Evolutionary conservation across 1,140 invertebrate species (phyloP).

Genomic region (Coelopa frigida): DNA sequence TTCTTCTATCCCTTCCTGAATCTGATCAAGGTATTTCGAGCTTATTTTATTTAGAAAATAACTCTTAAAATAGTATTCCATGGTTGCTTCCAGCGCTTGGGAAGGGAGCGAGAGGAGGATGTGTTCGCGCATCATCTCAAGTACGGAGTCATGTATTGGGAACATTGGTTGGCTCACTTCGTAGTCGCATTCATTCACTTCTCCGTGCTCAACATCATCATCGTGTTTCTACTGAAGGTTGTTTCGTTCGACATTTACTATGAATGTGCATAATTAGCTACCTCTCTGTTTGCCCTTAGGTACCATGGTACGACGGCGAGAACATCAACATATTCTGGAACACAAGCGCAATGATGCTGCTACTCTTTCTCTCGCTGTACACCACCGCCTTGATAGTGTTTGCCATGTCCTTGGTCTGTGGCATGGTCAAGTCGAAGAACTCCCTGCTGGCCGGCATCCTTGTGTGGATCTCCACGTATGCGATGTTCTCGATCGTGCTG

Average conservation of each 20-base stretch:
- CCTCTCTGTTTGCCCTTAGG: no score
- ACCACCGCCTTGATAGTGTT: slow-evolving; percentile 22
- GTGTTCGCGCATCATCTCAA: slow-evolving; percentile 35
- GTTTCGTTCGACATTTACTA: no score
- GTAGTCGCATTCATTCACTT: slow-evolving; percentile 22
- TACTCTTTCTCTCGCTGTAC: slow-evolving; percentile 17
- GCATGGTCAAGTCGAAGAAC: slow-evolving; percentile 19
- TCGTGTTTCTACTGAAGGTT: no score
- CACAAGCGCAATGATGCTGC: slow-evolving; percentile 1
- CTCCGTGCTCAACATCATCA: slow-evolving; percentile 11
- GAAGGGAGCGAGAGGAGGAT: slow-evolving; percentile 24
- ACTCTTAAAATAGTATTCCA: not conserved
- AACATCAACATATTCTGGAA: no score
- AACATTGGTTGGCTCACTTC: slow-evolving; percentile 22
- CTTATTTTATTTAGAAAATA: not conserved
- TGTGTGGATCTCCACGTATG: slow-evolving; percentile 29
- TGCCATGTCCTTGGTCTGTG: slow-evolving; percentile 24
- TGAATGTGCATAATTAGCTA: no score
- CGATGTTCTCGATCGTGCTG: slow-evolving; percentile 23
- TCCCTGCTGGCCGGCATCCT: slow-evolving; percentile 20
- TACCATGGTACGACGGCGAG: no score
- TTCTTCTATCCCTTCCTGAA: slow-evolving; percentile 13
- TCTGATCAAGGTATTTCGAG: slow-evolving; percentile 3
- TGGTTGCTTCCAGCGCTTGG: slow-evolving; percentile 16
- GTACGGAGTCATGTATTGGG: slow-evolving; percentile 23